Evolutionary conservation across 2,888 invertebrate genomes (phyloP), one percentile per base, ranked within the genome.

Genomic region (Coelinius sp.): DNA sequence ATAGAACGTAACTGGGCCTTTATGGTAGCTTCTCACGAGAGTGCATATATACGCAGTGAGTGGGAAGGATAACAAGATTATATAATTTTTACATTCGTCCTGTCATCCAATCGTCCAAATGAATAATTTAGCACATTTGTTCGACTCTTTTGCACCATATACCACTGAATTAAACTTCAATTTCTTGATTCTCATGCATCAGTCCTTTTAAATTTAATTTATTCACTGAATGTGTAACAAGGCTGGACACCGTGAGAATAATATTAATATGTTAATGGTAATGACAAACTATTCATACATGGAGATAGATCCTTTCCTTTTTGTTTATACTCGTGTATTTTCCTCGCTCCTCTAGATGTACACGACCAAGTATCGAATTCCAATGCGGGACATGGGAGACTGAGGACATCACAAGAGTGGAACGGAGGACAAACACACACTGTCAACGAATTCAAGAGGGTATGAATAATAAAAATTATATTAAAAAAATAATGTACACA

Each of bases 381-480:
- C 77, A 41, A 75, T 75, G 71, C 70, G 71, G 66, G 75, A 73
- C 68, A 72, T 71, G 73, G 73, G 71, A 74, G 70, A 59, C 75
- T 73, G 75, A 56, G 70, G 73, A 56, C 64, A 25, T 70, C 67
- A 62, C 52, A 64, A 66, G 73, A 71, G 56, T 74, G 68, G 65
- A 73, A 76, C 65, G 53, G 44, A 56, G 14, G 27, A 24, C 10
- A 6, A 14, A 25, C 25, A 27, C 8, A 12, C 22, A 56, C 20
- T n/a, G 17, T 27, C 17, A 20, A 20, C 31, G 5, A 27, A 63
- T 56, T 63, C 44, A 3, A 44, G 27, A 14, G 25, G 46, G 22
- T 12, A 7, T 24, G 41, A 20, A 63, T 63, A 63, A 63, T n/a
- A 49, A 38, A 27, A 53, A 14, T 38, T 44, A 35, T 65, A 17